Evolutionary conservation across 2,797 vertebrate species (phyloP), one percentile per base, ranked within the genome.

Genomic region (Acrossocheilus wenchowensis): DNA sequence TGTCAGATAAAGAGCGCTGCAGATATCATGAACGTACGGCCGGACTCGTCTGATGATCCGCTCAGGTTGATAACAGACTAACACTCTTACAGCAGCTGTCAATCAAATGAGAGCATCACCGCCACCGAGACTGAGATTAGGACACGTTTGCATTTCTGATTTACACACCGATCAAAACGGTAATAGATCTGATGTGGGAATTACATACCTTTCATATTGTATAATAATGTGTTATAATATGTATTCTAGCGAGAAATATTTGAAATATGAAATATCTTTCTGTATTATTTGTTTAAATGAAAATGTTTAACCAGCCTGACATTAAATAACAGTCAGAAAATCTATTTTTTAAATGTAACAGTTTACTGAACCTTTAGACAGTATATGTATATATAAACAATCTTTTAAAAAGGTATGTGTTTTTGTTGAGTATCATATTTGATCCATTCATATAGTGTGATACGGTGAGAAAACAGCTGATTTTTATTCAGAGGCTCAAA

Each of bases 1-100:
- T 21, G 78, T 52, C 73, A 82, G 88, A 90, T 90, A 90, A 90
- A 89, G 81, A 69, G 52, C 23, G 60, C 52, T 57, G 64, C 64
- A 74, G 82, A 90, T 89, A 89, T 81, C 80, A 80, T 69, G 81
- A 78, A 23, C 52, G 68, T 84, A 50, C 36, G 73, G 82, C 12
- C 62, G 52, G 74, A 30, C 82, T 85, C 48, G 74, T 88, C 82
- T 89, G 88, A 89, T 87, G 86, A 87, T 88, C 80, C 54, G 87
- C 62, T 83, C 74, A 75, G 71, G 19, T 48, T 87, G 88, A 90
- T 88, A 86, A 89, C 81, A 85, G 87, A 79, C 57, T 14, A 41
- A 71, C 81, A 74, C 50, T 81, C 50, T 83, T 81, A 88, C 85
- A 88, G 74, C 88, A 87, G 66, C 75, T 88, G 86, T 88, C 90